Percentiles rank a stretch among this genome's conserved stretches.
Evolutionary conservation across 1,140 invertebrate genomes (phyloP).

Genomic region (Cherax destructor): DNA sequence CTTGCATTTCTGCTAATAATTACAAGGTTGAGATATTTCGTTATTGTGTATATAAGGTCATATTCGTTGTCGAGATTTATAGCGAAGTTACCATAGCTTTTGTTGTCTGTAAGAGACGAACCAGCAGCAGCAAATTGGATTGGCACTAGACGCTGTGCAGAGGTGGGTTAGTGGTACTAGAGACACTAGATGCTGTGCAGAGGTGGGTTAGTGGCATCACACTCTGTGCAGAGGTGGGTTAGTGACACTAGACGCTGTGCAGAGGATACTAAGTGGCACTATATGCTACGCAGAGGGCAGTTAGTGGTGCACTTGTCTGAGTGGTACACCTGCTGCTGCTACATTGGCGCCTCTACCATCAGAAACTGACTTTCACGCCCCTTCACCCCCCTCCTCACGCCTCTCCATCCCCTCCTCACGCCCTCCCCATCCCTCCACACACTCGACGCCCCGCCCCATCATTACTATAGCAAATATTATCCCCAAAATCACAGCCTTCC

Average conservation of each 20-base stretch:
- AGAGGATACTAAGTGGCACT: no score
- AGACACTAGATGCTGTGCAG: no score
- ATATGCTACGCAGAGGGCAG: not conserved
- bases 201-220: no score
- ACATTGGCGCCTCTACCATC: not conserved
- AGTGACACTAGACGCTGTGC: no score
- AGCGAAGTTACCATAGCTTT: no score
- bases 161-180: no score
- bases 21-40: not conserved
- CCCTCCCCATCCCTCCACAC: not conserved
- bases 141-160: no score
- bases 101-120: no score
- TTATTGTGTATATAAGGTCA: not conserved
- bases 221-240: no score
- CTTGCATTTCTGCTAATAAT: not conserved
- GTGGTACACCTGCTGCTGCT: not conserved
- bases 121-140: no score
- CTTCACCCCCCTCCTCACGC: not conserved
- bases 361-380: not conserved
- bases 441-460: constrained; percentile 21
- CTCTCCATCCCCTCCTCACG: not conserved
- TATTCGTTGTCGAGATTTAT: not conserved
- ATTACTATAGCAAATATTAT: constrained; percentile 32
- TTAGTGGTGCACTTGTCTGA: not conserved
- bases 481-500: constrained; percentile 27